Percentiles rank a stretch among this genome's conserved stretches.
Evolutionary conservation across 2,797 vertebrate species (phyloP).

Genomic region (Lagocephalus sceleratus): DNA sequence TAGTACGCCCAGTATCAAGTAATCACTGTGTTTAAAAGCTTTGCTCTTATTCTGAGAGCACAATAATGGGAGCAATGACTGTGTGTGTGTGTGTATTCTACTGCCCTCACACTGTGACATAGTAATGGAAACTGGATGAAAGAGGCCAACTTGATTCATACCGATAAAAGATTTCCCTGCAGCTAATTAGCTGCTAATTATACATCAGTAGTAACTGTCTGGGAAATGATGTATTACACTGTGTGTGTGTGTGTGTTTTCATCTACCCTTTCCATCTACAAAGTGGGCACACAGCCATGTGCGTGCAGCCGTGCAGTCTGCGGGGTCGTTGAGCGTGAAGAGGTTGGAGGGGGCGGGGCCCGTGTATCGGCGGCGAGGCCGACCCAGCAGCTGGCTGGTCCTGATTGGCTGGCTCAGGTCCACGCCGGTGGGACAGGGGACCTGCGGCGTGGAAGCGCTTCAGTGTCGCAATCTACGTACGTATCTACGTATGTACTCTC

Average conservation of each 20-base stretch:
- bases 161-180: conserved; percentile 83
- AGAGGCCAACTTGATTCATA: conserved; percentile 77
- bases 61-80: conserved; percentile 82
- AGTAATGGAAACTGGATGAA: conserved; percentile 82
- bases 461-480: no score
- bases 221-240: conserved; percentile 50
- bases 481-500: not conserved
- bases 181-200: conserved; percentile 85
- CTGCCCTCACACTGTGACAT: conserved; percentile 77
- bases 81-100: conserved; percentile 61
- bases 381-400: conserved; percentile 46
- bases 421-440: conserved; percentile 70
- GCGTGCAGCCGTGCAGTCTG: conserved; percentile 75
- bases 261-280: conserved; percentile 70
- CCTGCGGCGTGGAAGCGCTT: conserved; percentile 58
- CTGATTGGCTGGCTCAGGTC: conserved; percentile 53
- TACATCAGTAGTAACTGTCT: conserved; percentile 69
- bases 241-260: conserved; percentile 11
- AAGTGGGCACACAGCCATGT: conserved; percentile 79
- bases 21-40: conserved; percentile 83
- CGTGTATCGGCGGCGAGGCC: conserved; percentile 33
- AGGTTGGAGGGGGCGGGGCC: conserved; percentile 81
- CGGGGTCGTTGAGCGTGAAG: conserved; percentile 80
- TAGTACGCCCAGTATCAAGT: conserved; percentile 81
- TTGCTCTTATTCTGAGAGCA: conserved; percentile 76